Evolutionary conservation across 2,888 invertebrate species (phyloP), one percentile per base, ranked within the genome.

Genomic region (Drosophila paracracens): DNA sequence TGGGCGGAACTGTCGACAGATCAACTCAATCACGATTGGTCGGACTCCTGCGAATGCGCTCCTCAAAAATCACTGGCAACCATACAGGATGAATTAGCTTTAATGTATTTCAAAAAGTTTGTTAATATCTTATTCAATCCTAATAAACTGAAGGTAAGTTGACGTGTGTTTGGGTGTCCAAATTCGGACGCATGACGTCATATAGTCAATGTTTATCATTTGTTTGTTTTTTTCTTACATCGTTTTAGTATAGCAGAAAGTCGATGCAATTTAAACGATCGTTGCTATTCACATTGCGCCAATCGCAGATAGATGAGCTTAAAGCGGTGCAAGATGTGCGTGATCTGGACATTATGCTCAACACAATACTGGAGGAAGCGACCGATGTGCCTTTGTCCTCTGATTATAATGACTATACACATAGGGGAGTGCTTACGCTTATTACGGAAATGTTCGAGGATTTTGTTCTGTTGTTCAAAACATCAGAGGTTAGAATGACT

Each of bases 21-120:
- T 10, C 54, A 63, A 7, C 46, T 25, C 4, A n/a, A 33, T 56
- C 8, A 25, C 7, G 52, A 36, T 40, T 56, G 10, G 31, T 58
- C 40, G 8, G 63, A 70, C 7, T 54, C 57, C 7, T 84, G 85
- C 36, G 38, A 48, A 51, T 80, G 80, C 21, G 61, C 57, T 43
- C 65, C 54, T 18, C 67, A 54, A 8, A 69, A 68, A 35, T 65
- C 88, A 16, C 31, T 60, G 1, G 83, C 63, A 11, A 51, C 46
- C 25, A 51, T 68, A 4, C 85, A 84, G 48, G 86, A 92, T 62
- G 74, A 69, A 29, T 73, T 89, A 7, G 83, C 92, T 4, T 72
- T 92, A 2, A 76, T 75, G 10, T 92, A 92, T 65, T 92, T 88
- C 50, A 91, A 82, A 68, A 92, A 91, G 60, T 90, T 91, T 52